Percentiles rank a stretch among this genome's conserved stretches.
Conservation (phyloP, 2,113 vertebrate species). For the Lepidothrix coronata region DNA sequence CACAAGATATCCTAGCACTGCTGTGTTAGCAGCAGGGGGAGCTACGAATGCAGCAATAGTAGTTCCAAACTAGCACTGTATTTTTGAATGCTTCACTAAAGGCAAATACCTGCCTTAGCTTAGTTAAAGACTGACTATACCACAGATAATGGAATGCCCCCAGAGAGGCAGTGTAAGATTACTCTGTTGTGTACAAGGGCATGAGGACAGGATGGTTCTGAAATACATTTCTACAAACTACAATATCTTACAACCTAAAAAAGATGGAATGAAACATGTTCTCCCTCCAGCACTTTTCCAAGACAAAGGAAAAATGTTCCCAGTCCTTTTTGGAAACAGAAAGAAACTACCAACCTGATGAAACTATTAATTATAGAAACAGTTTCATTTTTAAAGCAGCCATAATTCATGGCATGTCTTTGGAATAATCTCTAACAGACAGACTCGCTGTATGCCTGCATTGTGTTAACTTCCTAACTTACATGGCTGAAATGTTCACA, state of each 20-base stretch:
- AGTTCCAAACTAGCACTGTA: not conserved
- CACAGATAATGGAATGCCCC: not conserved
- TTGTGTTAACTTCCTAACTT: not conserved
- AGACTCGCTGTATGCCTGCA: not conserved
- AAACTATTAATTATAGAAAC: not conserved
- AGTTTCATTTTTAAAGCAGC: not conserved
- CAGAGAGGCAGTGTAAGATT: not conserved
- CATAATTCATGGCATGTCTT: not conserved
- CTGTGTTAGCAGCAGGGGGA: constrained; percentile 52
- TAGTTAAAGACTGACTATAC: not conserved
- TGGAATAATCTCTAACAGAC: not conserved
- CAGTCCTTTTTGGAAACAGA: not conserved
- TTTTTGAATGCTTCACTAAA: not conserved
- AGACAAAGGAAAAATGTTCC: not conserved
- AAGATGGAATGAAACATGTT: not conserved
- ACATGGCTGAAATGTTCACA: not conserved
- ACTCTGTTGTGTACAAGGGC: not conserved
- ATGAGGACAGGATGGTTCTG: not conserved
- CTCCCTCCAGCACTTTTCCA: not conserved
- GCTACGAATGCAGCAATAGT: not conserved
- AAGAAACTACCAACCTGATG: not conserved
- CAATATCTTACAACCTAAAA: not conserved
- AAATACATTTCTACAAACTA: not conserved
- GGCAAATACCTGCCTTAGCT: not conserved
- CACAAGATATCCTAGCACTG: not conserved